Percentiles rank a stretch among this genome's conserved stretches.
These are phyloP conservation scores for Campoletis raptor DNA, from an alignment of 2,888 invertebrate species.

Conservation along the genomic window DNA sequence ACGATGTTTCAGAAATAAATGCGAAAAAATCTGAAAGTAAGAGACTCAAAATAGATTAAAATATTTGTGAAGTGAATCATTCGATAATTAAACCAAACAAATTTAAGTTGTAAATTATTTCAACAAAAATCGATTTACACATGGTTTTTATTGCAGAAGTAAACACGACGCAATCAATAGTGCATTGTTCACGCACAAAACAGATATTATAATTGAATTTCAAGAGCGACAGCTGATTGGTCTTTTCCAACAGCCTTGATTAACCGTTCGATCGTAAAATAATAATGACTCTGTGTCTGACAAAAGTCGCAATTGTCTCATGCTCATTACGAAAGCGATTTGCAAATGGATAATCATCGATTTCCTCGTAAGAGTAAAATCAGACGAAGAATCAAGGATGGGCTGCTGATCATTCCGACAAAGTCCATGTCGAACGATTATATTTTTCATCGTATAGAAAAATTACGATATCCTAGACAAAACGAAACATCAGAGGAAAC, in stretches of 20 bases:
- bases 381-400: constrained; percentile 26
- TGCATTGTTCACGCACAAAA: background rate
- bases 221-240: background rate
- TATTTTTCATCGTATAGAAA: background rate
- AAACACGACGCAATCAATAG: background rate
- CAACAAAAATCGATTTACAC: background rate
- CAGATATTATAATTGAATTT: constrained; percentile 6
- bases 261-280: constrained; percentile 24
- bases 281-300: constrained; percentile 30
- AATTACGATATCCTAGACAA: background rate
- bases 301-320: constrained; percentile 46
- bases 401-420: constrained; percentile 2
- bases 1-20: background rate
- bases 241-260: constrained; percentile 12
- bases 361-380: constrained; percentile 55
- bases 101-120: background rate
- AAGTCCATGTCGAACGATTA: background rate
- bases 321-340: constrained; percentile 33
- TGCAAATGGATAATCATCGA: constrained; percentile 55
- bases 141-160: background rate
- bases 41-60: background rate
- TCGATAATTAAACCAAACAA: background rate
- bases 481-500: background rate
- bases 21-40: background rate
- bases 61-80: background rate